Evolutionary conservation across 1,140 invertebrate species (phyloP).

Genomic region (Portunus trituberculatus): DNA sequence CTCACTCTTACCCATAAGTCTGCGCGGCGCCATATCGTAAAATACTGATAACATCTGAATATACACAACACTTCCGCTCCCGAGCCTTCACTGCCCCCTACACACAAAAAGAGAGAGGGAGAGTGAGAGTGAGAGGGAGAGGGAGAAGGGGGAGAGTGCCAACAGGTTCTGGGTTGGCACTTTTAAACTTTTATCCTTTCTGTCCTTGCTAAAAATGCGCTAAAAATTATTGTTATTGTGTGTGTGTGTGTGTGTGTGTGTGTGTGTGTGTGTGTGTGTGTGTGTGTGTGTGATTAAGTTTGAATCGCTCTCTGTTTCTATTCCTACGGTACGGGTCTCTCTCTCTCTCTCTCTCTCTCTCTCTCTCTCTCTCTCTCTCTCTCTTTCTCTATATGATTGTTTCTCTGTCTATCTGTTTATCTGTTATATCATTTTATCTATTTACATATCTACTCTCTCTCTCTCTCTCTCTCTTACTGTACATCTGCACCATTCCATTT

Average conservation of each 20-base stretch:
- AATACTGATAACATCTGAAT: conserved; percentile 34
- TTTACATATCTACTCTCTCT: not conserved
- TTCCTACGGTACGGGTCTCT: not conserved
- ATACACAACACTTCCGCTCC: not conserved
- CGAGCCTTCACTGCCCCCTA: no score
- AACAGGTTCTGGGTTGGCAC: no score
- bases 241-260: conserved; percentile 32
- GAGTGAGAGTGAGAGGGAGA: no score
- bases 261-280: conserved; percentile 32
- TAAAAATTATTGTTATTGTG: not conserved
- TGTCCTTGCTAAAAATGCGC: no score
- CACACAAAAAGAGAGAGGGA: no score
- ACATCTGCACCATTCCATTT: not conserved
- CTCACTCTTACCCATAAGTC: not conserved
- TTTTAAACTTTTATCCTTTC: no score
- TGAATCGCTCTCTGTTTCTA: not conserved
- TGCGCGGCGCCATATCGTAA: not conserved
- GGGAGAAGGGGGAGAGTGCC: no score
- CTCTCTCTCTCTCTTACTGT: not conserved
- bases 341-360: not conserved
- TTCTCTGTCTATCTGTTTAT: no score
- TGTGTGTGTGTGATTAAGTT: conserved; percentile 16
- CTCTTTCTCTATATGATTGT: not conserved
- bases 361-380: conserved; percentile 12
- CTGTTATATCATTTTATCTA: not conserved